Percentiles rank a stretch among this genome's conserved stretches.
Evolutionary conservation across 2,888 invertebrate species (phyloP).

Genomic region (Exocentrus adspersus): DNA sequence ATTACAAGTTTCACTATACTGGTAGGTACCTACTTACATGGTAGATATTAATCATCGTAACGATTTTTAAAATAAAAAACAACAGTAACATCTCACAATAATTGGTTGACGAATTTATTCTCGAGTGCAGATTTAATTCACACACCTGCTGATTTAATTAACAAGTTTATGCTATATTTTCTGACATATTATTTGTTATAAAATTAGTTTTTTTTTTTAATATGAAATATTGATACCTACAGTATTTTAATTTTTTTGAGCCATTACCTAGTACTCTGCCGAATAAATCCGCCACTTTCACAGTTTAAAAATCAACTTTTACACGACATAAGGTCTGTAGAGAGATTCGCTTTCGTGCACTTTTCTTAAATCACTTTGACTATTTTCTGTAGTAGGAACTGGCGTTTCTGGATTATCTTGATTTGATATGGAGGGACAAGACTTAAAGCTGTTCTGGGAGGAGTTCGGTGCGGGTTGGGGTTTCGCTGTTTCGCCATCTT

Average conservation of each 20-base stretch:
- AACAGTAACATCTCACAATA: neutral
- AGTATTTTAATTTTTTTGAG: too few species aligned
- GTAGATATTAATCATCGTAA: conserved; percentile 5
- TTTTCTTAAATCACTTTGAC: conserved; percentile 49
- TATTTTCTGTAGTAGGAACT: conserved; percentile 41
- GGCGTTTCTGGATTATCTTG: conserved; percentile 42
- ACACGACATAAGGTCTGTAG: conserved; percentile 66
- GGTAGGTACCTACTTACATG: neutral
- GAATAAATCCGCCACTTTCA: neutral
- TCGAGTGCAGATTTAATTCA: too few species aligned
- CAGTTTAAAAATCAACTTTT: conserved; percentile 42
- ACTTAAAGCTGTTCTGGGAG: conserved; percentile 43
- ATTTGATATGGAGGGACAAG: conserved; percentile 41
- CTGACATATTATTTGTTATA: too few species aligned
- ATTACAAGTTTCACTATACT: conserved; percentile 20
- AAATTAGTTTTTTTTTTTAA: too few species aligned
- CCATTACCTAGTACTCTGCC: too few species aligned
- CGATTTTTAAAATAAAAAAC: conserved; percentile 1
- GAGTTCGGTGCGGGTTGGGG: conserved; percentile 41
- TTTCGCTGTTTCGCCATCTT: conserved; percentile 50
- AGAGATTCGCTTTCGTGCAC: conserved; percentile 61
- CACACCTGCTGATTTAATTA: too few species aligned
- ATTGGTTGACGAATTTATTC: too few species aligned
- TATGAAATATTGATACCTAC: too few species aligned
- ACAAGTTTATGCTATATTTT: too few species aligned